Base-by-base conservation (phyloP, 37 sponge, comb jelly and placozoan genomes). In the Ianthella basta region DNA sequence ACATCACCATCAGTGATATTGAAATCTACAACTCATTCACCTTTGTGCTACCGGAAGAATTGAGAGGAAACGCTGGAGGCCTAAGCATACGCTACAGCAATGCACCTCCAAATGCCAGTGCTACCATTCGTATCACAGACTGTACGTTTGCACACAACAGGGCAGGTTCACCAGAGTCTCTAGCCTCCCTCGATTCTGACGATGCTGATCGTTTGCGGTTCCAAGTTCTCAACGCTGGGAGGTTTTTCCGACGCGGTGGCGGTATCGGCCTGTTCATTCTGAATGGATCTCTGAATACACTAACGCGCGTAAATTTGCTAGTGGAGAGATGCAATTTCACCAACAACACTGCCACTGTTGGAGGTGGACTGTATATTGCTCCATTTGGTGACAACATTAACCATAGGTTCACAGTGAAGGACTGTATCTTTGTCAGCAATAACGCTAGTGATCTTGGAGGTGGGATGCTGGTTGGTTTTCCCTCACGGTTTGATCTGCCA, bases 171-270 rank as follows among this genome's bases (percentile, higher is more conserved):
- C 40, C 68, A 14, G 8, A 0, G 0, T 16, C 60, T 19, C 4
- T 25, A 3, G 20, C 37, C 19, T 12, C 40, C 13, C 14, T 13
- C 20, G 54, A 24, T 1, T 13, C 21, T 19, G 40, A 44, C 25
- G 54, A 13, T 21, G 30, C 21, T 29, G n/a, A 18, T 24, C 37
- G 40, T 39, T 44, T 53, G 15, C 78, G 44, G 40, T 40, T 40
- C 25, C 13, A 40, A 4, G 40, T 20, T 4, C 25, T 50, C 1
- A 53, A 53, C 25, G 0, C 24, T 0, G 54, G 54, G 5, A 1
- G 1, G 78, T 75, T 75, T 23, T 82, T 82, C 59, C 89, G 83
- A 35, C 50, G 92, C 56, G 92, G 92, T 29, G 92, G 92, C 23
- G 89, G 74, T 15, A 0, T 86, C 4, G 78, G 89, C 0, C 29